Conservation (phyloP, 2,888 invertebrate species). For the Oxycera nigricornis region DNA sequence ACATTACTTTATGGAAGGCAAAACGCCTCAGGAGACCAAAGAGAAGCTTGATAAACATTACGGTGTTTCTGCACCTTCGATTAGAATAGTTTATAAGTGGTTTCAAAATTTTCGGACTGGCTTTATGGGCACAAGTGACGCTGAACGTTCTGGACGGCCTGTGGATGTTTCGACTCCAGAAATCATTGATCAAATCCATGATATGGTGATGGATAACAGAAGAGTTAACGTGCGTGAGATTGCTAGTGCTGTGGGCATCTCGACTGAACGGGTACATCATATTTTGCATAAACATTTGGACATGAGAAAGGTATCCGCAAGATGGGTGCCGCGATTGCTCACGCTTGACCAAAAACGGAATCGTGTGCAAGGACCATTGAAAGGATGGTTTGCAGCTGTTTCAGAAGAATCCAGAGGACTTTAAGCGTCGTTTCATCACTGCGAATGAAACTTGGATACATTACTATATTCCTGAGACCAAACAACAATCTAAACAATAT, state of each 20-base stretch:
- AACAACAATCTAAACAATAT: background rate
- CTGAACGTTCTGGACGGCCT: background rate
- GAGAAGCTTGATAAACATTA: background rate
- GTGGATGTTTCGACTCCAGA: background rate
- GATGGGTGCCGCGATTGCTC: background rate
- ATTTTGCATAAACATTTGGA: background rate
- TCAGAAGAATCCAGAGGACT: background rate
- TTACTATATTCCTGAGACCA: background rate
- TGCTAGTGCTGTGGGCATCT: background rate
- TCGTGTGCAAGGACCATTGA: too few species aligned
- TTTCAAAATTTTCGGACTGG: too few species aligned
- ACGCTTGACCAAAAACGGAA: background rate
- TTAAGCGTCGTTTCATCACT: background rate
- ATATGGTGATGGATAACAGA: background rate
- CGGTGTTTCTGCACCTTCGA: background rate
- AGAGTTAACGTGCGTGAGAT: background rate
- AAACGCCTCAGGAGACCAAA: background rate
- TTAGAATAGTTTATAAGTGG: background rate
- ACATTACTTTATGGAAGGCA: background rate
- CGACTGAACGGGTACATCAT: background rate
- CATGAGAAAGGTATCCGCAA: too few species aligned
- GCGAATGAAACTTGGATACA: slow-evolving; percentile 3
- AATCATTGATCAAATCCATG: background rate
- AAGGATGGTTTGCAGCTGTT: too few species aligned
- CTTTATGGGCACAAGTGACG: too few species aligned